phyloP scores from a whole-genome alignment of 2,888 invertebrate genomes.

The Entomobrya proxima region DNA sequence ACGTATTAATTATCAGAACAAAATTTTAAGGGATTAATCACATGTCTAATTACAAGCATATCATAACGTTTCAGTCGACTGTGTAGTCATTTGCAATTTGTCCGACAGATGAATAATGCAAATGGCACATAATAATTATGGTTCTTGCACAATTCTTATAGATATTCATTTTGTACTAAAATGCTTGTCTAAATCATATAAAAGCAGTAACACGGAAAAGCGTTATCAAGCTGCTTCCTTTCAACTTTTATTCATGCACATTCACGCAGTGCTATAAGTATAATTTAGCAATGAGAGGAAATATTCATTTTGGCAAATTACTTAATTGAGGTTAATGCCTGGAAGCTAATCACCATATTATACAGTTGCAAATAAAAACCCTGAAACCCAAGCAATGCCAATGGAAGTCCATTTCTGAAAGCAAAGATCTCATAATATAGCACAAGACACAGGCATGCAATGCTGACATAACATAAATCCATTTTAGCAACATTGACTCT shows the following conservation, averaged over 20 bases:
- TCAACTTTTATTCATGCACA: conserved; percentile 7
- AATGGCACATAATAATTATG: too few relatives aligned
- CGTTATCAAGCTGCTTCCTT: background rate
- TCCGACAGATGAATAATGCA: too few relatives aligned
- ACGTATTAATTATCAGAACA: too few relatives aligned
- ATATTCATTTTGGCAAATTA: conserved; percentile 60
- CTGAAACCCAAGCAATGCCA: background rate
- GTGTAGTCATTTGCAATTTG: too few relatives aligned
- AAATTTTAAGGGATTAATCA: too few relatives aligned
- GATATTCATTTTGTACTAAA: background rate
- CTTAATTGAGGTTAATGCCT: conserved; percentile 62
- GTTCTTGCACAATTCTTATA: background rate
- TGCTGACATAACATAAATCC: conserved; percentile 13
- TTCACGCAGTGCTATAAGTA: conserved; percentile 27
- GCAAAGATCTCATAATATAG: background rate
- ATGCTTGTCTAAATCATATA: background rate
- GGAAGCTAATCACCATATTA: conserved; percentile 49
- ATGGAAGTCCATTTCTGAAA: background rate
- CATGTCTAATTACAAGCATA: too few relatives aligned
- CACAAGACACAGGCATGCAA: background rate
- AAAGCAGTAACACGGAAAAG: background rate
- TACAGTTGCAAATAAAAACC: background rate
- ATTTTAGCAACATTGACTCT: background rate
- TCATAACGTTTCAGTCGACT: too few relatives aligned
- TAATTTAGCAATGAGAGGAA: conserved; percentile 54